Conservation (phyloP, 2,888 invertebrate species). For the Helleia helle region DNA sequence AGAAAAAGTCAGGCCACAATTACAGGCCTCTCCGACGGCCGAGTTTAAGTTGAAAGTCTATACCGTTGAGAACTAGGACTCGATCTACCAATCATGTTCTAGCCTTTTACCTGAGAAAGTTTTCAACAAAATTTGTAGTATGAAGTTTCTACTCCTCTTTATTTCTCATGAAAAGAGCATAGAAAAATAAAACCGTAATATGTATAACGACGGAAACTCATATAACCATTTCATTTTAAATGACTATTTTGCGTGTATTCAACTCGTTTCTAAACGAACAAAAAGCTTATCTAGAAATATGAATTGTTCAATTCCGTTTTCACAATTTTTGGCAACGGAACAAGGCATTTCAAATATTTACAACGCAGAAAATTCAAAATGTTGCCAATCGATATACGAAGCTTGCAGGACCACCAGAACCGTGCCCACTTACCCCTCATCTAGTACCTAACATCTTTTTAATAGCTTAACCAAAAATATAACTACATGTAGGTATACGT, state of each 20-base stretch:
- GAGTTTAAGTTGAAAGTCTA: too few species aligned
- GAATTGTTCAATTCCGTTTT: constrained; percentile 11
- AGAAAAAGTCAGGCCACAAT: too few species aligned
- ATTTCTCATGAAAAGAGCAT: too few species aligned
- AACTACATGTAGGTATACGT: background rate
- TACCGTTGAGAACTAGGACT: too few species aligned
- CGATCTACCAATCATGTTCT: too few species aligned
- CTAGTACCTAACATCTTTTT: constrained; percentile 1
- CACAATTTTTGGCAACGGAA: constrained; percentile 10
- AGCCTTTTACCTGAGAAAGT: too few species aligned
- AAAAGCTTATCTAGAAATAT: constrained; percentile 7
- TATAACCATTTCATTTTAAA: background rate
- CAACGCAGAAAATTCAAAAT: constrained; percentile 9
- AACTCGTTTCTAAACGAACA: constrained; percentile 6
- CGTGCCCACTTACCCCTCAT: background rate
- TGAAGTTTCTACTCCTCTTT: too few species aligned
- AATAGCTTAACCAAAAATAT: constrained; percentile 3
- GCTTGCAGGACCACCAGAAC: background rate
- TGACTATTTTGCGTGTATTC: background rate
- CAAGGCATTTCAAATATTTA: constrained; percentile 9
- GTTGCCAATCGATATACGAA: constrained; percentile 9
- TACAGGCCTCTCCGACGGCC: too few species aligned
- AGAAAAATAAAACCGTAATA: too few species aligned
- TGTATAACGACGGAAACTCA: background rate
- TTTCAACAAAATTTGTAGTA: too few species aligned